phyloP scores from a whole-genome alignment of 2,113 vertebrate species.

The Apaloderma vittatum region DNA sequence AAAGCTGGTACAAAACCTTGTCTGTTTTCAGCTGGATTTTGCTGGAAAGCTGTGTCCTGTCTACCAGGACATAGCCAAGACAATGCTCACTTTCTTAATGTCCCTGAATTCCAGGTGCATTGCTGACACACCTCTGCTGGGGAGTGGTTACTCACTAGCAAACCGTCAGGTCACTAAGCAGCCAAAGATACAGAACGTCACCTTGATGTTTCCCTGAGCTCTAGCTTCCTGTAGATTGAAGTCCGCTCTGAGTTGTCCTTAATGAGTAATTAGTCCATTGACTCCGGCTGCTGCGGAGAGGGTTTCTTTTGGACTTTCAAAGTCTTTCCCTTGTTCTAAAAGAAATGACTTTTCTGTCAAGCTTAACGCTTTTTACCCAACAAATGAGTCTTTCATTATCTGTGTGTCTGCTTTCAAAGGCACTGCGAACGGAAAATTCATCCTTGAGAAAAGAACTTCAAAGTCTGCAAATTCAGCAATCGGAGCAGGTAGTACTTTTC shows the following conservation, averaged over 20 bases:
- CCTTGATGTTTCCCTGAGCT: not conserved
- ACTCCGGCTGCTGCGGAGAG: not conserved
- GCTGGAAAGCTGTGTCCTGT: not conserved
- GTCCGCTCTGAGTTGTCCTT: not conserved
- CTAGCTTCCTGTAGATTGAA: not conserved
- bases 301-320: constrained; percentile 1
- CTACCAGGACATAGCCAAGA: not conserved
- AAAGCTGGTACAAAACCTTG: not conserved
- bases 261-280: not conserved
- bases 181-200: not conserved
- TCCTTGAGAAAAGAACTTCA: constrained; percentile 85
- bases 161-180: not conserved
- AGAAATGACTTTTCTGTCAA: constrained; percentile 11
- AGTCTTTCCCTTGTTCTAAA: constrained; percentile 26
- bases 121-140: not conserved
- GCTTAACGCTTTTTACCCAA: constrained; percentile 19
- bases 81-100: not conserved
- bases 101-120: not conserved
- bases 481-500: constrained; percentile 84
- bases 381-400: constrained; percentile 37
- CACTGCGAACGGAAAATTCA: constrained; percentile 83
- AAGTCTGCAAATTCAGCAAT: constrained; percentile 82
- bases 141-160: not conserved
- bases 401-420: constrained; percentile 80
- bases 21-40: not conserved